phyloP scores from a whole-genome alignment of 2,113 vertebrate genomes.

The Tichodroma muraria region DNA sequence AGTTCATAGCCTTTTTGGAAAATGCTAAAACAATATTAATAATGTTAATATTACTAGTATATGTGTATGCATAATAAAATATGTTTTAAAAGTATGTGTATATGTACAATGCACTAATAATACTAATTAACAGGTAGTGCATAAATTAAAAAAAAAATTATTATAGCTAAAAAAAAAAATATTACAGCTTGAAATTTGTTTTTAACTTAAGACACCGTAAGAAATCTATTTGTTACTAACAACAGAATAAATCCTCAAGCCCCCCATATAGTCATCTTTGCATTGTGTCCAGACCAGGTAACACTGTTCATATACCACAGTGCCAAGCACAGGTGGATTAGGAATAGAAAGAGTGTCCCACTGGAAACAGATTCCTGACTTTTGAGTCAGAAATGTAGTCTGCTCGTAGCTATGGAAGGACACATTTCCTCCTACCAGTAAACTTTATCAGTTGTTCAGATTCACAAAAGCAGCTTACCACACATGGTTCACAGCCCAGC shows the following conservation, averaged over 20 bases:
- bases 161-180: not conserved
- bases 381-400: not conserved
- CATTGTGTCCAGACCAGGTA: not conserved
- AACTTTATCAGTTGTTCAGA: not conserved
- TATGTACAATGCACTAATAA: not conserved
- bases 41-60: no score
- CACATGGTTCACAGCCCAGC: fast-evolving
- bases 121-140: not conserved
- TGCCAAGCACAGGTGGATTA: not conserved
- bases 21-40: not conserved
- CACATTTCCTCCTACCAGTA: not conserved
- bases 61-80: not conserved
- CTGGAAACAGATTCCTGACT: not conserved
- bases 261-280: not conserved
- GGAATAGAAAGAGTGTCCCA: not conserved
- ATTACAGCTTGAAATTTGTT: not conserved
- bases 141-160: not conserved
- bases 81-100: not conserved
- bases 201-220: not conserved
- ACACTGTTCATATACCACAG: not conserved
- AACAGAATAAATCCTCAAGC: not conserved
- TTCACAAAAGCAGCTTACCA: not conserved
- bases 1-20: not conserved
- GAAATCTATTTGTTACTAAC: not conserved
- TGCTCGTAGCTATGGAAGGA: not conserved